phyloP scores from a whole-genome alignment of 2,113 vertebrate species.

The Alaudala cheleensis region DNA sequence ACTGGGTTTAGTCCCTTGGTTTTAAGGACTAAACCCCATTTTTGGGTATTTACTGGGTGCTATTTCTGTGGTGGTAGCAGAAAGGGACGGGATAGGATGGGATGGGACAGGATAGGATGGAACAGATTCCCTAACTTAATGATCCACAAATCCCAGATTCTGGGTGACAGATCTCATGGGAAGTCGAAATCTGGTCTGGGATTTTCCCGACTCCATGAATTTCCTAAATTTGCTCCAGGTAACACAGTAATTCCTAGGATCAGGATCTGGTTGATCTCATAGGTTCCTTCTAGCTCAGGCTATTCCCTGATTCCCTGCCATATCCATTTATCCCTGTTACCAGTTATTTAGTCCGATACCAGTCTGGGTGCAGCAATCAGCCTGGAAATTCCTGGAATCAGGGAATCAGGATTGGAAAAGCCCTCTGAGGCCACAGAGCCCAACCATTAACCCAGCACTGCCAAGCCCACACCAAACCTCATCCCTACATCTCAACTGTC shows the following conservation, averaged over 20 bases:
- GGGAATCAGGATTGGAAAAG: not conserved
- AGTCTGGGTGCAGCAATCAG: not conserved
- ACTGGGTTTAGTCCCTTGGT: not conserved
- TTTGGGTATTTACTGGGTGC: not conserved
- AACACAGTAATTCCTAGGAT: no score
- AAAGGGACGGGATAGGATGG: not conserved
- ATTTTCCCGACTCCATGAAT: not conserved
- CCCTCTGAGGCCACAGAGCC: not conserved
- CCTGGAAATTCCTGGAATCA: not conserved
- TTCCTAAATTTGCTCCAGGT: not conserved
- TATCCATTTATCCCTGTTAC: not conserved
- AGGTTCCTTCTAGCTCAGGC: not conserved
- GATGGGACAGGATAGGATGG: not conserved
- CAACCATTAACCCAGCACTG: not conserved
- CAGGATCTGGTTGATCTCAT: not conserved
- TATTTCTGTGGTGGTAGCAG: not conserved
- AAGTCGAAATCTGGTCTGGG: rapidly evolving
- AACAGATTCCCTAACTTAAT: not conserved
- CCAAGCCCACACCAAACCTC: not conserved
- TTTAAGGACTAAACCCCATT: not conserved
- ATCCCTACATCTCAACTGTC: not conserved
- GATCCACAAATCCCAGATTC: not conserved
- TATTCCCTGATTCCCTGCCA: not conserved
- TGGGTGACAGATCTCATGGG: not conserved
- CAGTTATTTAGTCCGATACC: not conserved